These are phyloP conservation scores for Alloscopus bannaensis DNA, from an alignment of 2,888 invertebrate species.

Conservation along the genomic window DNA sequence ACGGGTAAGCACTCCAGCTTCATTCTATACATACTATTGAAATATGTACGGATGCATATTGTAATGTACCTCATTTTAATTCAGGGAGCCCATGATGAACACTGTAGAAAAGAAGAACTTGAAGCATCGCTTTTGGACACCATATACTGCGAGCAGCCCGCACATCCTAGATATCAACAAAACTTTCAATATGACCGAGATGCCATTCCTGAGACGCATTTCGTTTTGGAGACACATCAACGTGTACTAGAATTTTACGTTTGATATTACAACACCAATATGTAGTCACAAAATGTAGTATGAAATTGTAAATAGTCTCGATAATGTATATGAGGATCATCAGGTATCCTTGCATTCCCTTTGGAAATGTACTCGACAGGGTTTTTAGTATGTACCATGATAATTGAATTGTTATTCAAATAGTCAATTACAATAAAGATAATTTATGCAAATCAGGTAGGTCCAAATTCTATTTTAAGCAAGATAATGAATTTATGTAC, in stretches of 20 bases:
- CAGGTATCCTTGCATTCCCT: no score
- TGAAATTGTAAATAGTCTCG: no score
- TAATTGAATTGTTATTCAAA: no score
- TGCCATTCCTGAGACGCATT: slow-evolving; percentile 52
- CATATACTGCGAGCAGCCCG: slow-evolving; percentile 44
- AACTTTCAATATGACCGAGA: slow-evolving; percentile 49
- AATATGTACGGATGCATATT: neutral
- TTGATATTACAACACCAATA: neutral
- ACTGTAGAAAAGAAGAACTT: slow-evolving; percentile 52
- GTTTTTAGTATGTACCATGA: no score
- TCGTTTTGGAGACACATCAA: slow-evolving; percentile 62
- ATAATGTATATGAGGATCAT: no score
- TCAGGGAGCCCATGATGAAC: slow-evolving; percentile 59
- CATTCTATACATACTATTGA: neutral
- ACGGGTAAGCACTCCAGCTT: slow-evolving; percentile 38
- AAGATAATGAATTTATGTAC: no score
- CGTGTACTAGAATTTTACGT: no score
- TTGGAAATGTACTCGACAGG: no score
- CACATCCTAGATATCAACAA: slow-evolving; percentile 53
- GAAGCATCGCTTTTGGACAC: slow-evolving; percentile 60
- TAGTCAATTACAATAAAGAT: no score
- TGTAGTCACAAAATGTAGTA: neutral
- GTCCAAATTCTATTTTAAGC: no score
- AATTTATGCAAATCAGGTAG: no score
- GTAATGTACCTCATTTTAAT: neutral